Evolutionary conservation across 2,888 invertebrate species (phyloP).

Genomic region (Trichacis sp.): DNA sequence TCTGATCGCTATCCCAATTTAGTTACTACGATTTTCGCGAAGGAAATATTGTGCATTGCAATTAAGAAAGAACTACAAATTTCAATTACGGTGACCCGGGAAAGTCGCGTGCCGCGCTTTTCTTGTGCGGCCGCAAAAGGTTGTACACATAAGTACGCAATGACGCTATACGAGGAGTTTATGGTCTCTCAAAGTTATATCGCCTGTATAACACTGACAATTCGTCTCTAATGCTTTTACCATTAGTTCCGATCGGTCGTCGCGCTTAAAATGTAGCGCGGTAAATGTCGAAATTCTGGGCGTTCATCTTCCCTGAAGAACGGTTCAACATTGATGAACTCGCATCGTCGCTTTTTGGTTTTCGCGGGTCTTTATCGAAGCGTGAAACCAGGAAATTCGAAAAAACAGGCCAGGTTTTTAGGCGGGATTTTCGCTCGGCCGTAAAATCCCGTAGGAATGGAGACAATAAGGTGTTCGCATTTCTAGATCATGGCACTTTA

Average conservation of each 20-base stretch:
- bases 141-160: conserved; percentile 50
- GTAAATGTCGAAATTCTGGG: conserved; percentile 39
- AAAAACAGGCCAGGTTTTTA: too few species aligned
- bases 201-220: conserved; percentile 64
- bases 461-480: too few species aligned
- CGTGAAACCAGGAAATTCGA: too few species aligned
- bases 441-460: too few species aligned
- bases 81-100: conserved; percentile 7
- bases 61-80: too few species aligned
- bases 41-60: too few species aligned
- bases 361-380: too few species aligned
- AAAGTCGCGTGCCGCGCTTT: conserved; percentile 18
- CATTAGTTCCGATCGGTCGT: conserved; percentile 61
- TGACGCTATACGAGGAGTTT: conserved; percentile 63
- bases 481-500: too few species aligned
- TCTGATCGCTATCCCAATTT: too few species aligned
- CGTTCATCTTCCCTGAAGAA: conserved; percentile 19
- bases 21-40: too few species aligned
- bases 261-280: conserved; percentile 36
- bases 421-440: too few species aligned
- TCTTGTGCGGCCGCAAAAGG: conserved; percentile 21
- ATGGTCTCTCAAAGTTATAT: conserved; percentile 65
- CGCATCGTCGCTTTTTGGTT: conserved; percentile 12
- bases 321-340: conserved; percentile 7
- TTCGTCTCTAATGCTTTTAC: conserved; percentile 64